Evolutionary conservation across 1,140 invertebrate genomes (phyloP), one percentile per base, ranked within the genome.

Genomic region (Acromyrmex echinatior): DNA sequence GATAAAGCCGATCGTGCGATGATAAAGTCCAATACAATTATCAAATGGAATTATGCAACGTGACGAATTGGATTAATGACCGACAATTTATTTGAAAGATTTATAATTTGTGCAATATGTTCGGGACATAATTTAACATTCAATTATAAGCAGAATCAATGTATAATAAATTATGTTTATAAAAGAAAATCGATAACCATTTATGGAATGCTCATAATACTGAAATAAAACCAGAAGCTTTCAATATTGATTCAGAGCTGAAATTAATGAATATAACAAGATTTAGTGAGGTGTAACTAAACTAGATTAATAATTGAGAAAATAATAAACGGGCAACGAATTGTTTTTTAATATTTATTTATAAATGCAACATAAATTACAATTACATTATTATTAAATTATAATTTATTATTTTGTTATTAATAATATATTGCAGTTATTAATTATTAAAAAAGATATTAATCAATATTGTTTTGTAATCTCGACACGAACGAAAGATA

Each of bases 21-120:
- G 56, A 62, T 74, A 25, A 82, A 82, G 21, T 82, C 7, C 68
- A 53, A 82, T 35, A 74, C 35, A 74, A 84, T 84, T 84, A 84
- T 84, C 45, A 63, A 84, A 76, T 84, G 21, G 18, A 62, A 76
- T 84, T 51, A 74, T 35, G 28, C 35, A 28, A 71, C 16, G 51
- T 60, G 73, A 84, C 31, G 39, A 60, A 84, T 76, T 62, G 21
- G 49, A 35, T 84, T 84, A 74, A 84, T 84, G 56, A 49, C 51
- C 66, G 60, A 65, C 28, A 51, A 76, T 84, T 74, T 12, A 76
- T 84, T 51, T 74, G 2, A 81, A 39, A 62, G 39, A 63, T 73
- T 82, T 73, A 60, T 81, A 58, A 71, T 84, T 49, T 74, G 58
- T 62, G 31, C 16, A 84, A 74, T 84, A 76, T 51, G 6, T 25